Conservation (phyloP, 2,888 invertebrate species). For the Enoplolaimus lenunculus region DNA sequence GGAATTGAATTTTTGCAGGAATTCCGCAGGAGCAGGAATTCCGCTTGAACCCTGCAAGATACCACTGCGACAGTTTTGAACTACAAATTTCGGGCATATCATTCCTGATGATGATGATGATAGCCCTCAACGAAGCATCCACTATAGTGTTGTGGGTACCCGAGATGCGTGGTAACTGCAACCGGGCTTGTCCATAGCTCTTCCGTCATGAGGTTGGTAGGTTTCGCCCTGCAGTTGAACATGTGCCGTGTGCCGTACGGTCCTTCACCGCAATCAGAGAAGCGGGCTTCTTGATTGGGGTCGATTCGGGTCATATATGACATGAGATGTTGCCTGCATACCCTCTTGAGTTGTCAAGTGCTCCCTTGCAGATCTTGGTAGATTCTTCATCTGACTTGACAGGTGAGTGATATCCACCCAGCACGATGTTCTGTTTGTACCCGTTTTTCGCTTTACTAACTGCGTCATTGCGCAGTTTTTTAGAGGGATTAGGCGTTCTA, state of each 20-base stretch:
- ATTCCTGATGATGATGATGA: slow-evolving; percentile 2
- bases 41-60: no score
- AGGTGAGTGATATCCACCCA: background rate
- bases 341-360: slow-evolving; percentile 1
- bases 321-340: background rate
- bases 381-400: background rate
- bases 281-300: background rate
- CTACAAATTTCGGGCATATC: no score
- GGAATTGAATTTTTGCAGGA: no score
- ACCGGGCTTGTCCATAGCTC: background rate
- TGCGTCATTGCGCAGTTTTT: no score
- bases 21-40: no score
- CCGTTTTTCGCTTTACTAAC: no score
- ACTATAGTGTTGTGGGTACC: background rate
- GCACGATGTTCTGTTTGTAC: slow-evolving; percentile 7
- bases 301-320: slow-evolving; percentile 8
- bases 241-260: background rate
- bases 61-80: no score
- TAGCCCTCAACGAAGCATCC: slow-evolving; percentile 3
- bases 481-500: no score
- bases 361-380: background rate
- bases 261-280: background rate
- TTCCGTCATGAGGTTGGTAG: background rate
- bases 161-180: slow-evolving; percentile 1
- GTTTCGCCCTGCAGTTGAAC: slow-evolving; percentile 3